These are phyloP conservation scores for Brenthis ino DNA, from an alignment of 2,888 invertebrate species.

Conservation along the genomic window DNA sequence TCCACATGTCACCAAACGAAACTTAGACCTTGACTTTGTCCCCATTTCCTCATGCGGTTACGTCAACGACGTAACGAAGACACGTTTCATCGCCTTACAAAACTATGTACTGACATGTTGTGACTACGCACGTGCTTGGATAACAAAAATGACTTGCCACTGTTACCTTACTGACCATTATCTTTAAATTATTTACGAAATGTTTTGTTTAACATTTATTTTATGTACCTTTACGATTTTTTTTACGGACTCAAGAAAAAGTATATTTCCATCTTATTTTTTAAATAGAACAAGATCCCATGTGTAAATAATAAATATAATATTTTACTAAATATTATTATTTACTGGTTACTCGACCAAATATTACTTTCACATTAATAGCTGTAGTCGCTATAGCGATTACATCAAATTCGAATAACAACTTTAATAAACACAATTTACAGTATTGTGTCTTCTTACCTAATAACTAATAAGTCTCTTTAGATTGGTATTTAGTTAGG, in stretches of 20 bases:
- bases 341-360: too few relatives aligned
- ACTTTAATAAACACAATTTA: too few relatives aligned
- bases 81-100: constrained; percentile 62
- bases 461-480: constrained; percentile 1
- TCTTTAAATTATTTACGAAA: constrained; percentile 8
- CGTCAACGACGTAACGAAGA: constrained; percentile 55
- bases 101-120: constrained; percentile 46
- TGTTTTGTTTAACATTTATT: too few relatives aligned
- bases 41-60: constrained; percentile 58
- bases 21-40: constrained; percentile 70
- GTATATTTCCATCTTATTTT: too few relatives aligned
- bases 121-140: constrained; percentile 37
- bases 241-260: too few relatives aligned
- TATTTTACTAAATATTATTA: too few relatives aligned
- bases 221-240: too few relatives aligned
- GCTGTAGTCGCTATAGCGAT: too few relatives aligned
- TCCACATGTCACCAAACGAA: constrained; percentile 49
- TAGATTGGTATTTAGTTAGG: constrained; percentile 5
- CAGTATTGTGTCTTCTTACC: not conserved
- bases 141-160: constrained; percentile 20
- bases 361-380: too few relatives aligned
- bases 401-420: too few relatives aligned
- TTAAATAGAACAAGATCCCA: too few relatives aligned
- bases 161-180: constrained; percentile 5
- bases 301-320: too few relatives aligned